These are phyloP conservation scores for Hippocampus abdominalis DNA, from an alignment of 2,113 vertebrate genomes.

Conservation along the genomic window DNA sequence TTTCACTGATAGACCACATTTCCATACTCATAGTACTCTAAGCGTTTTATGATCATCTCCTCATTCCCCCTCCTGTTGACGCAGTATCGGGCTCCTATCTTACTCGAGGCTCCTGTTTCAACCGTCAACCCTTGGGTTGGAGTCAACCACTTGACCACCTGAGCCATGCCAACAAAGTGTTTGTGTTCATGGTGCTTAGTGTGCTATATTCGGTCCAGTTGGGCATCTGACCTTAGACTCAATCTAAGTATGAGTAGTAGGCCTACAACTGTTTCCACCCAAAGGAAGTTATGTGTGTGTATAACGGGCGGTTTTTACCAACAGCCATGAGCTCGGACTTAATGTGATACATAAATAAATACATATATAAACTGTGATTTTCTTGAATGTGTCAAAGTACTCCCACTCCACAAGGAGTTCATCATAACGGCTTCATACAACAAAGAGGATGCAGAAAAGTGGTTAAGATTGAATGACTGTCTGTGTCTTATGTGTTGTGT, in stretches of 20 bases:
- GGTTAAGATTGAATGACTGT: too few relatives aligned
- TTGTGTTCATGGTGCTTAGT: conserved; percentile 10
- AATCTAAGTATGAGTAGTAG: conserved; percentile 21
- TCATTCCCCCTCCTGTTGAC: neutral
- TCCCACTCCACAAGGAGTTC: neutral
- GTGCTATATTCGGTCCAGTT: conserved; percentile 22
- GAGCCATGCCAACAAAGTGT: neutral
- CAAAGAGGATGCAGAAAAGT: too few relatives aligned
- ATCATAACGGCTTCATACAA: neutral
- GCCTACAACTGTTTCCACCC: conserved; percentile 3
- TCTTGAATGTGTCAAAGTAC: neutral
- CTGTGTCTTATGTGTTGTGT: too few relatives aligned
- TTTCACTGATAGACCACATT: neutral
- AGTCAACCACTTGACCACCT: neutral
- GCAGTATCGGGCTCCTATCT: neutral
- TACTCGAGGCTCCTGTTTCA: neutral
- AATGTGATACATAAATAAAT: conserved; percentile 3
- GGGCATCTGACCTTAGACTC: conserved; percentile 16
- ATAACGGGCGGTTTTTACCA: neutral
- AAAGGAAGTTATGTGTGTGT: conserved; percentile 8
- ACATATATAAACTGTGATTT: neutral
- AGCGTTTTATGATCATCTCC: neutral
- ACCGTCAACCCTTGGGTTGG: neutral
- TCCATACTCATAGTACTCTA: neutral
- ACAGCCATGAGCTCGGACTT: neutral